These are phyloP conservation scores for Bucorvus abyssinicus DNA, from an alignment of 2,797 vertebrate genomes.

Conservation along the genomic window DNA sequence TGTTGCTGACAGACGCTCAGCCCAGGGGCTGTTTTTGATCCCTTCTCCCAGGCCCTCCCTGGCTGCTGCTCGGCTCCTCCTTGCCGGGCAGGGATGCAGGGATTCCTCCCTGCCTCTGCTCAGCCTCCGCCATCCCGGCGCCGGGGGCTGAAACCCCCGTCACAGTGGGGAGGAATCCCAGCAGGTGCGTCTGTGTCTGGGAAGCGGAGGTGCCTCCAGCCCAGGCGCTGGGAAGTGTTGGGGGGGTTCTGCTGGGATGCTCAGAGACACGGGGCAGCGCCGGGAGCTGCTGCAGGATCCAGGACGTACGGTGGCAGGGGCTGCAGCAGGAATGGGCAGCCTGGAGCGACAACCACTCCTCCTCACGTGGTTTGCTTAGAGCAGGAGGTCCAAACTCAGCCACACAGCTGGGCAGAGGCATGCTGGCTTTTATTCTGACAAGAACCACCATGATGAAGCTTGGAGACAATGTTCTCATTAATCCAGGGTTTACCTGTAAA, in stretches of 20 bases:
- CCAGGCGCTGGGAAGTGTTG: not conserved
- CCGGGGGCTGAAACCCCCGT: fast-evolving
- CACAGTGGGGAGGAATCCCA: not conserved
- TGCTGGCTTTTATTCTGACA: not conserved
- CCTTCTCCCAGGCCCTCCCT: not conserved
- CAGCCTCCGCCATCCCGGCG: not conserved
- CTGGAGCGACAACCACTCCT: not conserved
- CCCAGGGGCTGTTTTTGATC: not conserved
- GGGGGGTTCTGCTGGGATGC: not conserved
- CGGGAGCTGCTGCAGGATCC: not conserved
- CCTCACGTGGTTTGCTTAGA: not conserved
- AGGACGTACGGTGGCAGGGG: fast-evolving
- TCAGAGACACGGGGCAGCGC: not conserved
- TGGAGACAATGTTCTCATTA: not conserved
- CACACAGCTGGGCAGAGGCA: not conserved
- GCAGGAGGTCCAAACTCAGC: not conserved
- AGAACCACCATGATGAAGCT: not conserved
- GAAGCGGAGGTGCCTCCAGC: not conserved
- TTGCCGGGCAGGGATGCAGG: not conserved
- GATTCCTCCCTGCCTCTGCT: not conserved
- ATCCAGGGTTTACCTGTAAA: not conserved
- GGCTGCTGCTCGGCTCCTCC: not conserved
- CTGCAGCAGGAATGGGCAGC: not conserved
- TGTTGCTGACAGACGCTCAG: not conserved
- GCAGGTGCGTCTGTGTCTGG: not conserved